Conservation (phyloP, 2,113 vertebrate species). For the Oreocharis arfaki region DNA sequence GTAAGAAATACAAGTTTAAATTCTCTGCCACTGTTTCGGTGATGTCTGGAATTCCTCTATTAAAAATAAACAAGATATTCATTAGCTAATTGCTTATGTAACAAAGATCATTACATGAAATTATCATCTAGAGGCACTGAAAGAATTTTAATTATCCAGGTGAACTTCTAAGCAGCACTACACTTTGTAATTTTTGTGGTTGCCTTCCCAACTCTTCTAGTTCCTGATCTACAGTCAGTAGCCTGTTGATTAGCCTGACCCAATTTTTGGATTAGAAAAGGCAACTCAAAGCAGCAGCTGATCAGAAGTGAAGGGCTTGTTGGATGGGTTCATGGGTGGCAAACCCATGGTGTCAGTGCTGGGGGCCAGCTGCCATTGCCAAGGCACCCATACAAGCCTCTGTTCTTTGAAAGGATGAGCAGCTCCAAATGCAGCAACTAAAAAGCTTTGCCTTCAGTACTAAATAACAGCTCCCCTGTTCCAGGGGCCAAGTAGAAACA, state of each 20-base stretch:
- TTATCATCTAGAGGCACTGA: not conserved
- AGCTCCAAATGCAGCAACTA: not conserved
- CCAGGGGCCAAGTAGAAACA: not conserved
- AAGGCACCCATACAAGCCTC: not conserved
- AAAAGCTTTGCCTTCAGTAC: not conserved
- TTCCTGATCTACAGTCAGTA: not conserved
- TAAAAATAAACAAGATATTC: constrained; percentile 13
- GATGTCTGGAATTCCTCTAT: not conserved
- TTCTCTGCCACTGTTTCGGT: not conserved
- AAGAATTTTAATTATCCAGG: not conserved
- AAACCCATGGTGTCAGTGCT: not conserved
- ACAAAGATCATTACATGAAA: constrained; percentile 33
- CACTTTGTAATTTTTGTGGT: not conserved
- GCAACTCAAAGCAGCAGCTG: not conserved
- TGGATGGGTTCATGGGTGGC: not conserved
- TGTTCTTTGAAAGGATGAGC: not conserved
- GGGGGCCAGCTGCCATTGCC: not conserved
- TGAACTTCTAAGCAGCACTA: not conserved
- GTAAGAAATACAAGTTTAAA: not conserved
- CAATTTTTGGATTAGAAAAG: not conserved
- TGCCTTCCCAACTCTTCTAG: not conserved
- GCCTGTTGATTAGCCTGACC: not conserved
- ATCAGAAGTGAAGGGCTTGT: not conserved
- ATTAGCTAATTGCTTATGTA: constrained; percentile 21
- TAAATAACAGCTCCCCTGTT: not conserved